Base-by-base conservation (phyloP, 2,888 invertebrate genomes). In the Hyposoter didymator region DNA sequence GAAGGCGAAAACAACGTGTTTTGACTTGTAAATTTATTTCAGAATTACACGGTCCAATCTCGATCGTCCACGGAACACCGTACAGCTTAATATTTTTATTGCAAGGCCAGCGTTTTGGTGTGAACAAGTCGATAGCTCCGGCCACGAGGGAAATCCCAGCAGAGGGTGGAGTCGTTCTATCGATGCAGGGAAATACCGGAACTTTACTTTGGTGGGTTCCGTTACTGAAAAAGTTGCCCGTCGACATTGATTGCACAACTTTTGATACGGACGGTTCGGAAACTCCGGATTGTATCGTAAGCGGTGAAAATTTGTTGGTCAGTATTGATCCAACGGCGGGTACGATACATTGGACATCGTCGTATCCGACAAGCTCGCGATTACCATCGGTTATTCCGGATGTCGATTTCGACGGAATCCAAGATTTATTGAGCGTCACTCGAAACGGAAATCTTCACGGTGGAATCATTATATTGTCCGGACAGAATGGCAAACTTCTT, bases 351-450 rank as follows among this genome's bases (percentile, higher is more conserved):
- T 85, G 95, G 95, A 90, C 95, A 95, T 91, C 95, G 94, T 89
- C 96, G 95, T 95, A 95, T 95, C 90, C 95, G 95, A 84, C 96
- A 95, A 90, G 95, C 94, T 91, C 95, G 94, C 92, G 95, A 94
- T 96, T 97, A 90, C 97, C 97, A 0, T 94, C 97, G 0, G 94
- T 96, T 52, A 93, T 97, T 81, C 96, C 96, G 64, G 97, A 97
- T 91, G 94, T 97, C 87, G 96, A 97, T 93, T 95, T 95, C 4
- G 97, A 97, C 92, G 95, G 95, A 43, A 95, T 97, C 0, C 95
- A 95, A 91, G 97, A 97, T 89, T 94, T 97, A 45, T 92, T 97
- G 28, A 95, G 89, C 39, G 87, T 93, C 2, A 70, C 78, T 12
- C 80, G 86, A 12, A 75, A 83, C 70, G 86, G 83, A 78, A 92